Evolutionary conservation across 2,797 vertebrate species (phyloP).

Genomic region (Lagodon rhomboides): DNA sequence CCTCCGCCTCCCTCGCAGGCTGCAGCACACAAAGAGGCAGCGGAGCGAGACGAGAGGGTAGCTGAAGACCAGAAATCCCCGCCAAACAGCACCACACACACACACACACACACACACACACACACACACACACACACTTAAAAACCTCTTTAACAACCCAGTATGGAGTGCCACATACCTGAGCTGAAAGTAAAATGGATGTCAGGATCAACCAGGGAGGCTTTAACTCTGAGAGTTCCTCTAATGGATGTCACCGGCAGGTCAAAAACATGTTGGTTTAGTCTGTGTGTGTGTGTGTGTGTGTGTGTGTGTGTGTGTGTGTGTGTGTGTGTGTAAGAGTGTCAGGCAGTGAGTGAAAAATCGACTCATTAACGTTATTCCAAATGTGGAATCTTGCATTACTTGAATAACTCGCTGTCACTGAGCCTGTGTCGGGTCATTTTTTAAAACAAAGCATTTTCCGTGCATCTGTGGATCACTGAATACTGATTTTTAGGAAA

Average conservation of each 20-base stretch:
- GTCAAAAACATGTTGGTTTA: conserved; percentile 54
- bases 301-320: not conserved
- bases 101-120: conserved; percentile 37
- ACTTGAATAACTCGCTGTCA: no score
- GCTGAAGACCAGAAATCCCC: conserved; percentile 49
- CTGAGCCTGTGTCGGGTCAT: no score
- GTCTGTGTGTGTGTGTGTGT: conserved; percentile 9
- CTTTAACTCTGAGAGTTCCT: conserved; percentile 37
- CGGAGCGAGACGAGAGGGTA: conserved; percentile 50
- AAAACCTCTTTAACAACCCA: conserved; percentile 34
- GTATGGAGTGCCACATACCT: conserved; percentile 65
- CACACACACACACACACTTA: conserved; percentile 38
- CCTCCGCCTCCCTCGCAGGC: conserved; percentile 30
- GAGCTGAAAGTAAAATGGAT: conserved; percentile 66
- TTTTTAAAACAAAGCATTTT: no score
- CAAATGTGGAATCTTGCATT: no score
- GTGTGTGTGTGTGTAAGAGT: not conserved
- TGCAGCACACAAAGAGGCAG: conserved; percentile 50
- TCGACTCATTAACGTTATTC: not conserved
- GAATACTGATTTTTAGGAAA: no score
- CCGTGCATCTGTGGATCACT: no score
- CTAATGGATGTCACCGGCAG: conserved; percentile 59
- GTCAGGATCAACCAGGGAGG: conserved; percentile 55
- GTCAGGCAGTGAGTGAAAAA: not conserved
- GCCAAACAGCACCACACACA: not conserved